Percentiles rank a stretch among this genome's conserved stretches.
Conservation (phyloP, 2,797 vertebrate genomes). For the Silurus aristotelis region DNA sequence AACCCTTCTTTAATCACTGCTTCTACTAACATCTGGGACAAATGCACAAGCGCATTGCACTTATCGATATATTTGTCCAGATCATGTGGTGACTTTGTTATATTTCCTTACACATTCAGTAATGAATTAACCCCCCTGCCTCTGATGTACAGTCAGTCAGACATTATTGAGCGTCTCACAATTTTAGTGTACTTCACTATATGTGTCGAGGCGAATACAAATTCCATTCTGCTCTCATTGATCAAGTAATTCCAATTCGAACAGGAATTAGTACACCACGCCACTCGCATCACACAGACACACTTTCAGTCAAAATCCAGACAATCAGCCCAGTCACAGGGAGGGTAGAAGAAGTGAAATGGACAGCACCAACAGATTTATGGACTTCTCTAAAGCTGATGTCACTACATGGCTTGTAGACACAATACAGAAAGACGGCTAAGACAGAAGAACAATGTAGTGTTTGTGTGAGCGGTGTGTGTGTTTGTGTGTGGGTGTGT, state of each 20-base stretch:
- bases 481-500: not conserved
- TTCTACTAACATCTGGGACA: not conserved
- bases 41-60: not conserved
- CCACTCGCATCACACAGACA: not conserved
- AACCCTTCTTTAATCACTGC: not conserved
- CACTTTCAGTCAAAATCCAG: not conserved
- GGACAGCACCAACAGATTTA: not conserved
- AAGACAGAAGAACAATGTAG: conserved; percentile 18
- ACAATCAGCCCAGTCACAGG: not conserved
- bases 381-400: conserved; percentile 14
- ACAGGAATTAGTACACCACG: not conserved
- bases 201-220: not conserved
- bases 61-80: not conserved
- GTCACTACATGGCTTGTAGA: conserved; percentile 2
- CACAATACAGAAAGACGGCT: conserved; percentile 14
- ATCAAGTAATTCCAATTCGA: not conserved
- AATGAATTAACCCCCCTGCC: not conserved
- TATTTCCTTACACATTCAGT: not conserved
- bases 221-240: not conserved
- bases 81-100: not conserved
- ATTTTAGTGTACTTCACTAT: not conserved
- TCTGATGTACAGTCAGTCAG: not conserved
- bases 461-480: not conserved
- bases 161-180: not conserved
- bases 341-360: not conserved